Base-by-base conservation (phyloP, 1,140 invertebrate genomes). In the Zaprionus gabonicus region DNA sequence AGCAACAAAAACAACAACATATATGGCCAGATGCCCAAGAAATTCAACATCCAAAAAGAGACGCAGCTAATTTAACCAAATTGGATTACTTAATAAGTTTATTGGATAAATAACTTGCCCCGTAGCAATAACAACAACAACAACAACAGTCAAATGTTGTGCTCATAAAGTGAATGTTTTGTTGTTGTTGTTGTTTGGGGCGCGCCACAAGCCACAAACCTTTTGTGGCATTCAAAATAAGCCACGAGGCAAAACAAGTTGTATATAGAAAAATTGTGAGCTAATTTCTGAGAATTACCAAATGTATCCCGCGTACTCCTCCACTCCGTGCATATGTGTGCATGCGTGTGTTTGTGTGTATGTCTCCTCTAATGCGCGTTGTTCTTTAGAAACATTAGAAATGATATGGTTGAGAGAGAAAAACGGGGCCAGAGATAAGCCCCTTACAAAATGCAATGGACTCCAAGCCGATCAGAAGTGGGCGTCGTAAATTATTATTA, bases 1-100 rank as follows among this genome's bases (percentile, higher is more conserved):
- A 46, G 77, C 28, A 28, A 2, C 9, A 34, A 31, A 31, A n/a
- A 34, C 49, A 31, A 58, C 53, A 76, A 75, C 59, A 34, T 34
- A 34, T 53, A 60, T 49, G 59, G 44, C 4, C 20, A 68, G 75
- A 31, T 62, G 64, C 27, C 41, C 66, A 77, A 64, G 63, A 74
- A 60, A 64, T 20, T 27, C 51, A 44, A 71, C 58, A 73, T 10
- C 51, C 58, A 67, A 80, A 70, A 69, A 72, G 41, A 73, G 80
- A 90, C 76, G 77, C 70, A 81, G 82, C 83, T 92, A 92, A 92
- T 91, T 92, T 91, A 90, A 79, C 80, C 91, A 87, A 92, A 91
- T 92, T 91, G 91, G 91, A 91, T 92, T 92, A 92, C 91, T 91
- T 87, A 91, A 92, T 91, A 91, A 91, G 86, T 92, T 92, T 91